Conservation (phyloP, 2,797 vertebrate genomes). For the Ficedula albicollis region DNA sequence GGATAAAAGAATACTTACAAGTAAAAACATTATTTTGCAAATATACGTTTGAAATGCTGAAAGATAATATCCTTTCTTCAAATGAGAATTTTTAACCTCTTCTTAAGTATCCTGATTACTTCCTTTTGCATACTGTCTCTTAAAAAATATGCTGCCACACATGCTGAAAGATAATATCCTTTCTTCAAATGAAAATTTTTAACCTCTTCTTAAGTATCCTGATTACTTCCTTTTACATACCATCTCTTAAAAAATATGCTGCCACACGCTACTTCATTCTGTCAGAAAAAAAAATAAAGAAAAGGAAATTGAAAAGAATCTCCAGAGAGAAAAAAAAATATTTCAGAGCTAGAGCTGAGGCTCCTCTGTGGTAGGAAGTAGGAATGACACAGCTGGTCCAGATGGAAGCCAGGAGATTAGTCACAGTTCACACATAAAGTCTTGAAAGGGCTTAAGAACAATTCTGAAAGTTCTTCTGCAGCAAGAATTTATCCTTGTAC, state of each 20-base stretch:
- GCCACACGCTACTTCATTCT: not conserved
- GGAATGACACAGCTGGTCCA: not conserved
- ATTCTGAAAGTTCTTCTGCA: not conserved
- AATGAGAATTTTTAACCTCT: not conserved
- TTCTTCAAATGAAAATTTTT: not conserved
- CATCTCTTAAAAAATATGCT: not conserved
- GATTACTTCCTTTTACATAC: not conserved
- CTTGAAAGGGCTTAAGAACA: not conserved
- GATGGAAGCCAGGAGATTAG: not conserved
- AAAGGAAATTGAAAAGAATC: not conserved
- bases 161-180: not conserved
- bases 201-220: not conserved
- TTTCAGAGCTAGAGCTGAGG: not conserved
- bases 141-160: not conserved
- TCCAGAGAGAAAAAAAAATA: not conserved
- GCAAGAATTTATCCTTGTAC: not conserved
- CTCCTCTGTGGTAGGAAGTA: not conserved
- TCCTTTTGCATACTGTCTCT: not conserved
- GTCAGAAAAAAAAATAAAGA: not conserved
- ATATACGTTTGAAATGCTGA: not conserved
- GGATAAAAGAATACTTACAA: not conserved
- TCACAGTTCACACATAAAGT: not conserved
- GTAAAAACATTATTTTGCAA: not conserved
- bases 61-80: not conserved
- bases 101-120: not conserved